Base-by-base conservation (phyloP, 2,888 invertebrate species). In the Amblyjoppa fuscipennis region DNA sequence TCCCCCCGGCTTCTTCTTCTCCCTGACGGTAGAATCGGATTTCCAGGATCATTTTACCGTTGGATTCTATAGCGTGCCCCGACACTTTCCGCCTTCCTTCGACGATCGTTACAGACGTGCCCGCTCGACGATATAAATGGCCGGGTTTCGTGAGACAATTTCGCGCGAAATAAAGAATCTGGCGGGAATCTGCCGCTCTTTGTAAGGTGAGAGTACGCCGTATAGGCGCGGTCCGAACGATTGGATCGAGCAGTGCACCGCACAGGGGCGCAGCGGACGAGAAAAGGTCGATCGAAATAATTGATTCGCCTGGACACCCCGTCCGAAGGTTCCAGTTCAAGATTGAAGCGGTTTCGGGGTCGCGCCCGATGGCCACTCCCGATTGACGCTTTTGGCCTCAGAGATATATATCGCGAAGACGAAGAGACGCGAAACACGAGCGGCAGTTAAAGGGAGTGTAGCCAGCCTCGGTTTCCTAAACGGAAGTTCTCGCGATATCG, bases 311-410 rank as follows among this genome's bases (percentile, higher is more conserved):
- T 34, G 56, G n/a, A 66, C 81, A 56, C 56, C 56, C 11, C 56
- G 69, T 76, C 70, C 70, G 78, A 61, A 6, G 11, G 53, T 74
- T 69, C 68, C 31, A 49, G 34, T 87, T 83, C 81, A 88, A 89
- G 83, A 90, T 91, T 91, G 87, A 88, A 90, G 89, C 83, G 87
- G 87, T 86, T 89, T 88, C 86, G 89, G 89, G 91, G 91, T 92
- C 91, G 92, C 88, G 91, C 25, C 87, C 89, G 90, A 90, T 89
- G 87, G 89, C 88, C 59, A 75, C 53, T 53, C 16, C 16, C 74
- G 75, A 75, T 80, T 84, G 53, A 79, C 79, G 70, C 75, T 70
- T 80, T 75, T 73, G 70, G 53, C 84, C 45, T 56, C 66, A 31
- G 25, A 25, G 41, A 38, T 78, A 68, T 69, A 49, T 34, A 53